Evolutionary conservation across 2,888 invertebrate species (phyloP).

Genomic region (Nomada ferruginata): DNA sequence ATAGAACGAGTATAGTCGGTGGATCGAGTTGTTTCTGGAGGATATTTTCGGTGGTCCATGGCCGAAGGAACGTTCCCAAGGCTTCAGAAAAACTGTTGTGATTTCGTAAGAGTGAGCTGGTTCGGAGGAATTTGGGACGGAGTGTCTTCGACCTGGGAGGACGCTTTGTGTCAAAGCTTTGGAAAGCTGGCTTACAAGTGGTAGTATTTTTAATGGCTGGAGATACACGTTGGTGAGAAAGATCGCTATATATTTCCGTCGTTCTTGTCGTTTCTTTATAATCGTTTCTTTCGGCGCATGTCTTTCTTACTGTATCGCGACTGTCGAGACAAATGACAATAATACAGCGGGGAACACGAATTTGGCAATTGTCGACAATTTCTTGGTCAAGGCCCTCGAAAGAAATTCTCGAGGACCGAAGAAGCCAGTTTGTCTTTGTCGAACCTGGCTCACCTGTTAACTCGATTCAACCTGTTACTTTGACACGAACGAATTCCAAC

Average conservation of each 20-base stretch:
- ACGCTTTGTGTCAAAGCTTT: constrained; percentile 66
- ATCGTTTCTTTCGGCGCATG: neutral
- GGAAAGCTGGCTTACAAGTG: constrained; percentile 61
- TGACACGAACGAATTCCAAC: neutral
- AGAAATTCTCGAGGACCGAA: neutral
- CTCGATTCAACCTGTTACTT: constrained; percentile 8
- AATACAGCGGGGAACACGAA: neutral
- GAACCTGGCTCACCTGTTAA: neutral
- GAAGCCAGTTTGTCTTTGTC: neutral
- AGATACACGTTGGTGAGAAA: constrained; percentile 10
- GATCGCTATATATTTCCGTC: constrained; percentile 3
- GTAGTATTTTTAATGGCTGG: constrained; percentile 49
- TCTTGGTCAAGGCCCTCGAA: neutral
- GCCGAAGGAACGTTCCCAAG: constrained; percentile 16
- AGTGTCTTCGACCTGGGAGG: constrained; percentile 68
- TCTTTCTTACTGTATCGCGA: too few species aligned
- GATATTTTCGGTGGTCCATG: constrained; percentile 42
- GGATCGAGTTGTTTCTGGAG: constrained; percentile 26
- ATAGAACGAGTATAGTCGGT: neutral
- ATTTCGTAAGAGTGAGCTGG: constrained; percentile 63
- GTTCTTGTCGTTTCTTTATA: neutral
- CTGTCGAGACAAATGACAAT: neutral
- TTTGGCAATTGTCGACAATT: constrained; percentile 3
- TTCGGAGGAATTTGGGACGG: constrained; percentile 63
- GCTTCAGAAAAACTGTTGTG: constrained; percentile 55